phyloP scores from a whole-genome alignment of 2,888 invertebrate species.

The Netelia melanura region DNA sequence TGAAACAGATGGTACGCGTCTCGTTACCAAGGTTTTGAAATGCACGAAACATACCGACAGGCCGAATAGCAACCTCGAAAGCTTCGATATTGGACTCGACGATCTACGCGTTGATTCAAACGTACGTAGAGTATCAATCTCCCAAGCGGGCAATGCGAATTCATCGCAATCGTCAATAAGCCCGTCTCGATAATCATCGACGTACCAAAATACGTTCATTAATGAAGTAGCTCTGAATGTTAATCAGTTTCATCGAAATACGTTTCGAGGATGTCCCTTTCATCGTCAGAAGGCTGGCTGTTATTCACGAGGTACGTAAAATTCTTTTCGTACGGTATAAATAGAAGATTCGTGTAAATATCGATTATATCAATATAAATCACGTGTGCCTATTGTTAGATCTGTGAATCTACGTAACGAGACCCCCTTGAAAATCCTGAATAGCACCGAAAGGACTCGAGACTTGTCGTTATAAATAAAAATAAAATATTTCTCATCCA shows the following conservation, averaged over 20 bases:
- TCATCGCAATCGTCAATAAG: no score
- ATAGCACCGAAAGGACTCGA: background rate
- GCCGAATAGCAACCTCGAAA: no score
- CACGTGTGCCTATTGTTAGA: no score
- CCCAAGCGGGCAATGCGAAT: no score
- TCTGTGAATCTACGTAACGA: background rate
- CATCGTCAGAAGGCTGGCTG: background rate
- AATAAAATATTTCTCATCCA: background rate
- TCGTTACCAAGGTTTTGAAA: no score
- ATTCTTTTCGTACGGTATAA: background rate
- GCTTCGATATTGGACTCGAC: no score
- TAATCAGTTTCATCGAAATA: constrained; percentile 75
- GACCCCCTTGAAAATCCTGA: background rate
- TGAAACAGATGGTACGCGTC: no score
- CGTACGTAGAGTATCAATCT: no score
- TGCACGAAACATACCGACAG: no score
- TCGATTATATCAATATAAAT: background rate
- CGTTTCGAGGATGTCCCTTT: constrained; percentile 57
- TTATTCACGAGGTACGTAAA: background rate
- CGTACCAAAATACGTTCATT: constrained; percentile 69
- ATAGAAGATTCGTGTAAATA: background rate
- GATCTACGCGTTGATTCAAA: no score
- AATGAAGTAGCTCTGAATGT: constrained; percentile 72
- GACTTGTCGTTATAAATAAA: background rate
- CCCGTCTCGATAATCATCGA: no score